A percentile compares a stretch with the other conserved stretches of the same genome.
Evolutionary conservation across 2,113 vertebrate species (phyloP).

Genomic region (Tor tambroides): DNA sequence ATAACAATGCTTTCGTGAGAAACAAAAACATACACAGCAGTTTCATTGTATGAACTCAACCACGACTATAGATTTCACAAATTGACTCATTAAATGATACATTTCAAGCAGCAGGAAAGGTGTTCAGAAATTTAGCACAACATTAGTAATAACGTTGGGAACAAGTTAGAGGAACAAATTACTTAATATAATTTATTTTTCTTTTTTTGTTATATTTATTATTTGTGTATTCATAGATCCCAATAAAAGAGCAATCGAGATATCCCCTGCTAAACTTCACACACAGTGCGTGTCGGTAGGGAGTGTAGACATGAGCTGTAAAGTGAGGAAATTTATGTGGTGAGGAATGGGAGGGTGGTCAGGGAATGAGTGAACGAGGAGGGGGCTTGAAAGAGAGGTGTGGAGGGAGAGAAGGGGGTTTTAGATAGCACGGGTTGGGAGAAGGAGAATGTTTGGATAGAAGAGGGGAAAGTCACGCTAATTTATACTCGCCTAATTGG

Average conservation of each 20-base stretch:
- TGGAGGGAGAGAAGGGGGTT: constrained; percentile 59
- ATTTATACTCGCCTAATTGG: constrained; percentile 79
- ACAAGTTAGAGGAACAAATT: not conserved
- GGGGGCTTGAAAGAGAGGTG: constrained; percentile 68
- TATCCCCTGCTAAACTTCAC: constrained; percentile 24
- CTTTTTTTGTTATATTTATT: not conserved
- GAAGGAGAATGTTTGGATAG: constrained; percentile 78
- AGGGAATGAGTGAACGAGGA: constrained; percentile 54
- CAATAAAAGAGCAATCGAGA: not conserved
- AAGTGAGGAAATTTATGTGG: constrained; percentile 74
- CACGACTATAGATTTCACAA: not conserved
- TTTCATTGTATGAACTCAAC: not conserved
- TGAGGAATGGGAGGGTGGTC: constrained; percentile 55
- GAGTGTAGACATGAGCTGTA: constrained; percentile 72
- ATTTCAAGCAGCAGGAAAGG: not conserved
- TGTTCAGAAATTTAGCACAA: not conserved
- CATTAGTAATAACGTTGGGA: not conserved
- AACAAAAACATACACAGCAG: not conserved
- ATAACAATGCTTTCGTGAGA: not conserved
- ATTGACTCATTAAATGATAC: not conserved
- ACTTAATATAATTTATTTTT: not conserved
- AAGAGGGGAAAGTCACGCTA: constrained; percentile 73
- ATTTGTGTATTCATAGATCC: not conserved
- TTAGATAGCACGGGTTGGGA: constrained; percentile 53
- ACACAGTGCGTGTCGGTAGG: constrained; percentile 50